Base-by-base conservation (phyloP, 2,113 vertebrate genomes). In the Rhineura floridana region DNA sequence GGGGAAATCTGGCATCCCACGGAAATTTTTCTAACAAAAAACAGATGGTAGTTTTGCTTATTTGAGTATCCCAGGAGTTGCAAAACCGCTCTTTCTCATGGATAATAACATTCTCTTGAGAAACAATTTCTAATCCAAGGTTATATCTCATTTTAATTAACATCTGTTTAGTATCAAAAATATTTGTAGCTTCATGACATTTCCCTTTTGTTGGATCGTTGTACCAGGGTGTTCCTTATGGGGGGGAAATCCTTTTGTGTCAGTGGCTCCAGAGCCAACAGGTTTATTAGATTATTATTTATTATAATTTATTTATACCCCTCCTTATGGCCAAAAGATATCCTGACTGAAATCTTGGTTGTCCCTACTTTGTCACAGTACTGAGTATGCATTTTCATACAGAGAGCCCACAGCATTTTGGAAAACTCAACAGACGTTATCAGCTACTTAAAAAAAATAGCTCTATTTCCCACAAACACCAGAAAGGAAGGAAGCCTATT, bases 91-190 rank as follows among this genome's bases (percentile, higher is more conserved):
- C 69, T 85, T 62, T 33, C 88, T 65, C 62, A 84, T 81, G 90
- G 44, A 79, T 93, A 89, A 93, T 76, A 70, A 86, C 87, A 63
- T 17, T 89, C 94, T 90, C 93, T 85, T 87, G 95, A 91, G 95
- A 94, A 92, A 93, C 82, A 84, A 62, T 91, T 83, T 94, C 88
- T 93, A 84, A 86, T 91, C 48, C 93, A 92, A 78, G 89, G 70
- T 87, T 94, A 86, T 87, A 89, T 30, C 79, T 75, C 36, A 21
- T 85, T 87, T 90, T 91, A 84, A 94, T 95, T 91, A 95, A 63
- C 93, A 95, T 93, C 93, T 95, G 94, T 88, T 93, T 87, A 80
- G 84, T 94, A 93, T 93, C 93, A 93, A n/a, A 95, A 93, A 93
- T 95, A 94, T 15, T 78, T 90, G 83, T 63, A 92, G 93, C 82